These are phyloP conservation scores for Chionis minor DNA, from an alignment of 2,113 vertebrate species.

Conservation along the genomic window DNA sequence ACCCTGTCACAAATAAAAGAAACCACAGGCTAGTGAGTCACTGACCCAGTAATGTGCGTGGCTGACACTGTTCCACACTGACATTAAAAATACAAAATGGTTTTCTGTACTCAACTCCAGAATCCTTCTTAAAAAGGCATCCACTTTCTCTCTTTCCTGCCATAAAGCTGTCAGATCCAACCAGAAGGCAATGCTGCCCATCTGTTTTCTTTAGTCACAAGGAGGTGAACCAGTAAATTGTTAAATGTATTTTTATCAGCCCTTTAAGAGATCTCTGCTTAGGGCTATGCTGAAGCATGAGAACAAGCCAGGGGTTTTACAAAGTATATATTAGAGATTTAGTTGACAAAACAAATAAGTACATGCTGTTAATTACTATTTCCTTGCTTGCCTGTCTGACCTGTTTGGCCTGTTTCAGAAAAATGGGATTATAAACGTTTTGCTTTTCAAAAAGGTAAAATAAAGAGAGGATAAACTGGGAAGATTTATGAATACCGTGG, in stretches of 20 bases:
- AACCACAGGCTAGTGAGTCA: neutral
- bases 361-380: constrained; percentile 14
- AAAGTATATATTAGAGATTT: constrained; percentile 29
- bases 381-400: constrained; percentile 39
- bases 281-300: constrained; percentile 17
- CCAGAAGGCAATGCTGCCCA: constrained; percentile 29
- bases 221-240: constrained; percentile 44
- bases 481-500: neutral
- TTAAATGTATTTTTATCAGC: constrained; percentile 46
- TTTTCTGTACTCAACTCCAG: neutral
- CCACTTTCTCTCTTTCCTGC: neutral
- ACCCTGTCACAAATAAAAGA: constrained; percentile 78
- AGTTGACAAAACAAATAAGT: constrained; percentile 48
- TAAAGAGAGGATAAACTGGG: constrained; percentile 6
- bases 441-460: constrained; percentile 45
- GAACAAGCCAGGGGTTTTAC: constrained; percentile 41
- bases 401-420: constrained; percentile 30
- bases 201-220: constrained; percentile 46
- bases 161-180: constrained; percentile 37
- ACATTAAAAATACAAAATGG: neutral
- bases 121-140: neutral
- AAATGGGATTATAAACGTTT: constrained; percentile 13
- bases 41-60: neutral
- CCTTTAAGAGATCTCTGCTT: constrained; percentile 44
- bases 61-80: neutral